Evolutionary conservation across 2,888 invertebrate genomes (phyloP).

Genomic region (Plagodis dolabraria): DNA sequence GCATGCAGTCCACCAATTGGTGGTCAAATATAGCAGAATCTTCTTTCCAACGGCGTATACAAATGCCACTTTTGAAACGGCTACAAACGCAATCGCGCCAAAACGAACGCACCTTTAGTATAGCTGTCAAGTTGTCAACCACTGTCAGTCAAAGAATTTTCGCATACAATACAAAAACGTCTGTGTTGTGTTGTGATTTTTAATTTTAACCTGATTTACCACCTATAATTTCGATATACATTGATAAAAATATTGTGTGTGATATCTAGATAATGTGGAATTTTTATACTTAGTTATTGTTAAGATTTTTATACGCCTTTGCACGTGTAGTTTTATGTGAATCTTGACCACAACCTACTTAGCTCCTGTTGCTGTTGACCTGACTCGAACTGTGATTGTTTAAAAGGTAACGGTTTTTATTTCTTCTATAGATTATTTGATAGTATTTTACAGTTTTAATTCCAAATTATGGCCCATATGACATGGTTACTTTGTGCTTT

Average conservation of each 20-base stretch:
- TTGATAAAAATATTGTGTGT: constrained; percentile 42
- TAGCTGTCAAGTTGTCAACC: no score
- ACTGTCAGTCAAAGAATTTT: constrained; percentile 2
- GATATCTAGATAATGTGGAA: constrained; percentile 53
- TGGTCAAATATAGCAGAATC: no score
- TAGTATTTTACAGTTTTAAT: neutral
- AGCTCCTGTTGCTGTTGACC: constrained; percentile 77
- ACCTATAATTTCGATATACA: constrained; percentile 58
- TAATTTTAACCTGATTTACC: constrained; percentile 55
- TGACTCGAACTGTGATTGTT: constrained; percentile 69
- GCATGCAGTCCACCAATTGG: no score
- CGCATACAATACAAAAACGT: constrained; percentile 38
- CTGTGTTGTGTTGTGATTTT: constrained; percentile 76
- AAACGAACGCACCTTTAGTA: no score
- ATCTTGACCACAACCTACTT: constrained; percentile 65
- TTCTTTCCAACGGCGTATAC: no score
- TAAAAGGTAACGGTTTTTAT: constrained; percentile 78
- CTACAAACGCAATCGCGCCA: no score
- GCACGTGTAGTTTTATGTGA: constrained; percentile 56
- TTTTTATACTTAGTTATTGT: constrained; percentile 65
- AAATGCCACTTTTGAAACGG: no score
- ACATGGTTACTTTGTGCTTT: neutral
- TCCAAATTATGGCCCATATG: neutral
- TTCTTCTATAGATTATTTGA: neutral
- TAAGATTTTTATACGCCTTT: constrained; percentile 57